Evolutionary conservation across 2,113 vertebrate species (phyloP), one percentile per base, ranked within the genome.

Genomic region (Solenodon paradoxus): DNA sequence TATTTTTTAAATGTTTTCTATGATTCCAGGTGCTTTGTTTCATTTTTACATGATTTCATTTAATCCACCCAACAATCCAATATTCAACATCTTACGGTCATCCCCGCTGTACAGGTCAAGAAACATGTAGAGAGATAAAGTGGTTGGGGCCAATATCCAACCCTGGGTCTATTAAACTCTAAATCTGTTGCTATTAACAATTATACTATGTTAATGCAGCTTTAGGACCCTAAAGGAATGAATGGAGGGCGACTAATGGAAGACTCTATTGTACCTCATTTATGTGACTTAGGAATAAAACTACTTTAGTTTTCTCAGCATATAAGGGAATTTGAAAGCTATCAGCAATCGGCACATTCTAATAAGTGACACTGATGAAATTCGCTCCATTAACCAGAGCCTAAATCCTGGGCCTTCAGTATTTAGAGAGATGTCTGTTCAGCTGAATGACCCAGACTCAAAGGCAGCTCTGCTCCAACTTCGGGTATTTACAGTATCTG

Each of bases 401-500:
- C 61, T 75, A 71, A 49, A 64, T 26, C 69, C 19, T 11, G n/a
- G 55, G 86, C 19, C 28, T 80, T 93, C 28, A n/a, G 40, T 86
- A 35, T 77, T 89, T 85, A 93, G 51, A 69, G 64, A 87, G 68
- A 89, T 38, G 64, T 75, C 81, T 69, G 64, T 75, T 88, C 90
- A 85, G 64, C 53, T 1, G 9, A 92, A 87, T 51, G 79, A 91
- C 83, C 55, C n/a, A 28, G 63, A 84, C 75, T 94, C 49, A 15
- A 72, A 95, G 72, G 82, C 78, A 86, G 90, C 88, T 75, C 77
- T 40, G 64, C 32, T 92, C 81, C 88, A 84, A 78, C 64, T 80
- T 90, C 55, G 81, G 79, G 85, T 88, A 80, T 79, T 87, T 83
- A 59, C 85, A 79, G 64, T 88, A 77, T 92, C 94, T 95, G 96